Evolutionary conservation across 1,140 invertebrate species (phyloP).

Genomic region (Rhyzopertha dominica): DNA sequence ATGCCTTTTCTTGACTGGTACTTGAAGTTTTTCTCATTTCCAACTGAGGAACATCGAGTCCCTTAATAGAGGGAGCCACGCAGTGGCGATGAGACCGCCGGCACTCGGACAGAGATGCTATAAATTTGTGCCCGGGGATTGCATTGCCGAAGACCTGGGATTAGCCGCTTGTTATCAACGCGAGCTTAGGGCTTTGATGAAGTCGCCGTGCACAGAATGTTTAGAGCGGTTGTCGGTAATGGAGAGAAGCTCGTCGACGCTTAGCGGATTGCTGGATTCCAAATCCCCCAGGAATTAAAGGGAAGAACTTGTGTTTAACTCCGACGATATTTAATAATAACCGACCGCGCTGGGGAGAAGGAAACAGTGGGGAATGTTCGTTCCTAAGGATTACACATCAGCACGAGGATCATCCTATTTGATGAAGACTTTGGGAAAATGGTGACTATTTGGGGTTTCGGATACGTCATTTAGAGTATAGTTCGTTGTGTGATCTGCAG

Average conservation of each 20-base stretch:
- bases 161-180: constrained; percentile 35
- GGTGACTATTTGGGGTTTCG: no score
- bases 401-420: neutral
- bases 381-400: neutral
- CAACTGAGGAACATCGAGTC: no score
- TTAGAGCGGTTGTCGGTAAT: constrained; percentile 28
- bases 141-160: constrained; percentile 29
- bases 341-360: no score
- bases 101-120: constrained; percentile 24
- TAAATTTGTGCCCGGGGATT: constrained; percentile 32
- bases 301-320: constrained; percentile 15
- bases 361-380: no score
- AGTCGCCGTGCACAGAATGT: constrained; percentile 35
- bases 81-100: no score
- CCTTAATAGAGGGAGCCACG: no score
- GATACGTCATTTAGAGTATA: no score
- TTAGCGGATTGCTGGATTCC: constrained; percentile 7
- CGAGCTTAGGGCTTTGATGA: constrained; percentile 34
- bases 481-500: no score
- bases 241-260: constrained; percentile 14
- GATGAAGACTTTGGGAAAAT: no score
- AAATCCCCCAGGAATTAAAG: constrained; percentile 13
- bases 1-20: no score
- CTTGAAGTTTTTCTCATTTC: no score
- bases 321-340: constrained; percentile 19